Evolutionary conservation across 2,797 vertebrate genomes (phyloP).

Genomic region (Tenualosa thibaudeaui): DNA sequence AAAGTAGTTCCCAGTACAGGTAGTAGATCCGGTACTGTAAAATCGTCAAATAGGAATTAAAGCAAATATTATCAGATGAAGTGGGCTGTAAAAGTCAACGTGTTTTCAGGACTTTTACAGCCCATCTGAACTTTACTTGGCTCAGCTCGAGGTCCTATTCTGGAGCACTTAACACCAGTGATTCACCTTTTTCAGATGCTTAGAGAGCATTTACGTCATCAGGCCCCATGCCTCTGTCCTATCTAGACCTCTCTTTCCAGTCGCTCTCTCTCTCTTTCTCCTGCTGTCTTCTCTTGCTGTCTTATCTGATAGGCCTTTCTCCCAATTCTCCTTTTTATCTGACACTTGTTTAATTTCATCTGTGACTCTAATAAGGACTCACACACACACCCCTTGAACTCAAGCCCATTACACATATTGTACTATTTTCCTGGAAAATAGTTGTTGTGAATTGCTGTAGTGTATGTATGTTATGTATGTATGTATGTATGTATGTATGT

Average conservation of each 20-base stretch:
- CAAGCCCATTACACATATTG: background rate
- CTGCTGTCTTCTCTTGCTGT: constrained; percentile 15
- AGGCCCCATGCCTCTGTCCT: background rate
- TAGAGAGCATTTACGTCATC: background rate
- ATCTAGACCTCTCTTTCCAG: no score
- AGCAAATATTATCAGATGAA: background rate
- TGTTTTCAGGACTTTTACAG: background rate
- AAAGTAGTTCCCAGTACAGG: background rate
- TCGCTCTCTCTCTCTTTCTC: background rate
- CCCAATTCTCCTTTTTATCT: background rate
- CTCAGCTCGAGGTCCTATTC: background rate
- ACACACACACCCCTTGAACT: background rate
- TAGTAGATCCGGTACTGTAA: background rate
- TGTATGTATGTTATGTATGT: background rate
- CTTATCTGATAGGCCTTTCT: constrained; percentile 62
- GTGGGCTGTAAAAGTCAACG: background rate
- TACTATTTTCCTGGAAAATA: background rate
- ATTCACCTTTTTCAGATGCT: background rate
- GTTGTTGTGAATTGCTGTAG: no score
- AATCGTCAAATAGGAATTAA: background rate
- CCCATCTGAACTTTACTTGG: background rate
- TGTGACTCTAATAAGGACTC: constrained; percentile 45
- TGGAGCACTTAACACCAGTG: background rate
- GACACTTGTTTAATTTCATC: background rate
- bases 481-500: background rate